Base-by-base conservation (phyloP, 2,888 invertebrate genomes). In the Hecatera dysodea region DNA sequence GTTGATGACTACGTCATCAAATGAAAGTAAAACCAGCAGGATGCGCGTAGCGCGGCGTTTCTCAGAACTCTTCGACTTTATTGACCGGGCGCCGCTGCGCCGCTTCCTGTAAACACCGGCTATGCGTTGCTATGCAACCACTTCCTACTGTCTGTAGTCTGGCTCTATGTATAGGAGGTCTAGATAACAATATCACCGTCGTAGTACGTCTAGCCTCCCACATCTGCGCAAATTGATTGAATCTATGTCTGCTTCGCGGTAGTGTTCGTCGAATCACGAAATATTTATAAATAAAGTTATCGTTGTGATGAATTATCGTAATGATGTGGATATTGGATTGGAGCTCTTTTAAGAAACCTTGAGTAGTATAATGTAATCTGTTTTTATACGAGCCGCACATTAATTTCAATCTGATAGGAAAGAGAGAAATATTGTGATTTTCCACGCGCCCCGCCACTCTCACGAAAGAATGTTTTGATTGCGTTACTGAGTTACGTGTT, bases 11-110 rank as follows among this genome's bases (percentile, higher is more conserved):
- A 81, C 82, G 76, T 81, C 81, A 82, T 57, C 24, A 75, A 69
- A 68, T 73, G 85, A 84, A 84, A 84, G 84, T 83, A 74, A 84
- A 82, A 84, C 52, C 50, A 63, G 60, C 73, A 84, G 83, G 81
- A 82, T 72, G 72, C 57, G 66, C 67, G 61, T 55, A 52, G 64
- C 61, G 70, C 72, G 59, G 66, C 53, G 33, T 55, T 76, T 76
- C 75, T 77, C 65, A 72, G 80, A 75, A 77, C 50, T 22, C 33
- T 12, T 52, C 70, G 80, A 80, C n/a, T n/a, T 80, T 84, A 82
- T 84, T 84, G 83, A 80, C 73, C 78, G 78, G 44, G 39, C 62
- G 59, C 39, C 44, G 66, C 68, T n/a, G n/a, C 62, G 59, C 39
- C 46, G 66, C 69, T 72, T 71, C 72, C 78, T 80, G 75, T 69